Conservation (phyloP, 2,797 vertebrate species). For the Tapirus indicus region DNA sequence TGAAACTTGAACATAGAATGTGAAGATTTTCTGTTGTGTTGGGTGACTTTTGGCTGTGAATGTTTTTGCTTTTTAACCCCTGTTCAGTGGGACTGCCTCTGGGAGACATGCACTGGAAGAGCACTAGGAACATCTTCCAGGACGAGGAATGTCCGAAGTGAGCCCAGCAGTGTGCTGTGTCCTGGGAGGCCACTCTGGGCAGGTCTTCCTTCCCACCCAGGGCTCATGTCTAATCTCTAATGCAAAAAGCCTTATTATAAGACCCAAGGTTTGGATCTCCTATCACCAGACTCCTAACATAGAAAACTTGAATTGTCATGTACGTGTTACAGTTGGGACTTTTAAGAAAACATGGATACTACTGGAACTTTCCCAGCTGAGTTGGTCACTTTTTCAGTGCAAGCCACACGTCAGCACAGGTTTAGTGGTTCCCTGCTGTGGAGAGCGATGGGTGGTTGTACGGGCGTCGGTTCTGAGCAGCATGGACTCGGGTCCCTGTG, state of each 20-base stretch:
- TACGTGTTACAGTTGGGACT: conserved; percentile 62
- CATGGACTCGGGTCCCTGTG: conserved; percentile 65
- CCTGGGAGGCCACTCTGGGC: conserved; percentile 31
- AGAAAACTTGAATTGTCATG: conserved; percentile 69
- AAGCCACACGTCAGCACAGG: not conserved
- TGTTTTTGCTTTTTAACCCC: conserved; percentile 85
- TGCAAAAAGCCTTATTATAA: conserved; percentile 81
- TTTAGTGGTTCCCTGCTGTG: not conserved
- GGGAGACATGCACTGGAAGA: conserved; percentile 71
- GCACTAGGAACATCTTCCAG: conserved; percentile 70
- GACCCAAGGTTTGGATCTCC: conserved; percentile 66
- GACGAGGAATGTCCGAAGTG: conserved; percentile 78
- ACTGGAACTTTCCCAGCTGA: conserved; percentile 69
- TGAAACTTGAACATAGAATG: conserved; percentile 77
- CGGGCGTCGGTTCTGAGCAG: not conserved
- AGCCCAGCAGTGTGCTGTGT: not conserved
- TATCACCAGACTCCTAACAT: conserved; percentile 42
- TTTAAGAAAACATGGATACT: conserved; percentile 67
- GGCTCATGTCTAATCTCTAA: conserved; percentile 80
- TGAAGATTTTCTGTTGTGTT: conserved; percentile 82
- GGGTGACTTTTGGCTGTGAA: conserved; percentile 87
- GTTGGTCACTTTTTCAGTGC: conserved; percentile 24
- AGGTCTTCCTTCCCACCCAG: conserved; percentile 27
- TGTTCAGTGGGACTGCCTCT: conserved; percentile 82
- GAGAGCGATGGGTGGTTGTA: not conserved